Evolutionary conservation across 2,113 vertebrate species (phyloP).

Genomic region (Antigone vipio): DNA sequence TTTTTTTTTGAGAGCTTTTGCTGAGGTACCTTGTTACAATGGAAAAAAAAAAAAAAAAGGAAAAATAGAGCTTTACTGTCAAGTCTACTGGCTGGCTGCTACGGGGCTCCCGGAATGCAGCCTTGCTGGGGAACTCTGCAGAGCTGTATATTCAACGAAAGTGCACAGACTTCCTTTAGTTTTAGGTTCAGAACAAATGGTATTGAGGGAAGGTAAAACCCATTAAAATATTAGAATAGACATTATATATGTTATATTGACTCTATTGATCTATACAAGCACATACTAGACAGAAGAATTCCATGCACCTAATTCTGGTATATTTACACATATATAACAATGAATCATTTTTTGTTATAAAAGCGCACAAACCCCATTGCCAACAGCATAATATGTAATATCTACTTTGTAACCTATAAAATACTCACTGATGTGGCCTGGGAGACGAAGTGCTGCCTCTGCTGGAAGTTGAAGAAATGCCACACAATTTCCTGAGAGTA

Average conservation of each 20-base stretch:
- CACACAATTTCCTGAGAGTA: neutral
- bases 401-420: neutral
- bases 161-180: neutral
- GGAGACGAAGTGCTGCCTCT: neutral
- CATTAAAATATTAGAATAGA: neutral
- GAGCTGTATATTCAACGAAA: neutral
- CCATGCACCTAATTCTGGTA: neutral
- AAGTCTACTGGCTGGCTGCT: neutral
- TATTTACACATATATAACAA: neutral
- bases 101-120: rapidly evolving
- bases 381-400: no score
- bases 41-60: no score
- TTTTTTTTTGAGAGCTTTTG: neutral
- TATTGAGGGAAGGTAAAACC: neutral
- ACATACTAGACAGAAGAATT: neutral
- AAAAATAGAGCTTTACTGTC: neutral
- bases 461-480: neutral
- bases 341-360: neutral
- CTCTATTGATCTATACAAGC: neutral
- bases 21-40: neutral
- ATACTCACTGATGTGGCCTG: neutral
- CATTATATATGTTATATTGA: neutral
- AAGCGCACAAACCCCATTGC: neutral
- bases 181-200: neutral
- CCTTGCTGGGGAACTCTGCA: neutral